Percentiles rank a stretch among this genome's conserved stretches.
Conservation (phyloP, 1,140 invertebrate species). For the Bombus difficillimus region DNA sequence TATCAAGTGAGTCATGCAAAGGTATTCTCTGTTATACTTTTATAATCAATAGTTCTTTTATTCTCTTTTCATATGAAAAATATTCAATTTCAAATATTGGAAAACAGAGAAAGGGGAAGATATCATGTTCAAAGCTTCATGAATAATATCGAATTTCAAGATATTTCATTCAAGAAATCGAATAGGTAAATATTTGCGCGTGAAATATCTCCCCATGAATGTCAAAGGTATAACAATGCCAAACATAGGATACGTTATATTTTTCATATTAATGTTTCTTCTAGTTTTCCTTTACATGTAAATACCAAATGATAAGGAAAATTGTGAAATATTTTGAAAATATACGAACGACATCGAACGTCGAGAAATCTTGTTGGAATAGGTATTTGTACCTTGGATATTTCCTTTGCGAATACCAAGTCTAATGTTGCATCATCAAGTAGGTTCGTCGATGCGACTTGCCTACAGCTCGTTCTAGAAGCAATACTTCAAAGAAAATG, state of each 20-base stretch:
- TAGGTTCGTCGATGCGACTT: not conserved
- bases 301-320: not conserved
- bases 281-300: not conserved
- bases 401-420: not conserved
- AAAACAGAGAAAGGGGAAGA: not conserved
- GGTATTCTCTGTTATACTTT: no score
- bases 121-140: not conserved
- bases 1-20: no score
- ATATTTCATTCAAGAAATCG: not conserved
- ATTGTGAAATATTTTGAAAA: not conserved
- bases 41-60: not conserved
- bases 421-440: not conserved
- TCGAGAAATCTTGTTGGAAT: not conserved
- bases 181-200: not conserved
- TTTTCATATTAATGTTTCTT: not conserved
- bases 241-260: not conserved
- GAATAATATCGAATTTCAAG: not conserved
- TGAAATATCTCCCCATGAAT: not conserved
- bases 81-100: not conserved
- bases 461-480: not conserved
- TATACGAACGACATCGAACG: not conserved
- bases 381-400: not conserved
- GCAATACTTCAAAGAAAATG: constrained; percentile 30
- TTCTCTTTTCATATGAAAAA: not conserved
- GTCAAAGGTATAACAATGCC: not conserved